These are phyloP conservation scores for Panurus biarmicus DNA, from an alignment of 2,113 vertebrate genomes.

Conservation along the genomic window DNA sequence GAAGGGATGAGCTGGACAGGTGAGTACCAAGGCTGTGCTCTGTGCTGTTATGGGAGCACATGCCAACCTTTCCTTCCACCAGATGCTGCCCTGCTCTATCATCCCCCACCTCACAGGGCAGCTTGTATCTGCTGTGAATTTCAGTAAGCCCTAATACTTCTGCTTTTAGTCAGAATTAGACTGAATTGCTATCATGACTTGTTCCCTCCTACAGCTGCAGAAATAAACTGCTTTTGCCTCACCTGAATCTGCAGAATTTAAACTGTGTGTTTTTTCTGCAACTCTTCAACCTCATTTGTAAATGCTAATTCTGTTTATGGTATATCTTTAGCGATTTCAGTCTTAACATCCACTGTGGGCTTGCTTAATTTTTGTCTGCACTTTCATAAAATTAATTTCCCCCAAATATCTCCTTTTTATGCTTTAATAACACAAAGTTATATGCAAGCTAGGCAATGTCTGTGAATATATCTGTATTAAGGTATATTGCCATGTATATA, in stretches of 20 bases:
- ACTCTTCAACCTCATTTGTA: not conserved
- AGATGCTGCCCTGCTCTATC: not conserved
- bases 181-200: fast-evolving
- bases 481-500: not conserved
- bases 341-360: not conserved
- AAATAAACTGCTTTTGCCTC: not conserved
- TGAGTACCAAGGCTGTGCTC: fast-evolving
- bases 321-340: not conserved
- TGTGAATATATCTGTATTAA: not conserved
- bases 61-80: not conserved
- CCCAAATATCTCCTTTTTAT: not conserved
- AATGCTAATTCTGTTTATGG: not conserved
- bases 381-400: not conserved
- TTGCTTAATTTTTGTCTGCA: not conserved
- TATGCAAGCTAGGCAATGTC: not conserved
- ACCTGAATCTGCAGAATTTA: not conserved
- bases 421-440: not conserved
- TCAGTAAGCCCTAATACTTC: not conserved
- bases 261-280: not conserved
- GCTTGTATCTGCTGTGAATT: not conserved
- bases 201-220: not conserved
- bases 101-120: not conserved
- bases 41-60: not conserved
- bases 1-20: not conserved
- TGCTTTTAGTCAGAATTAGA: not conserved